Base-by-base conservation (phyloP, 2,113 vertebrate species). In the Chroicocephalus ridibundus region DNA sequence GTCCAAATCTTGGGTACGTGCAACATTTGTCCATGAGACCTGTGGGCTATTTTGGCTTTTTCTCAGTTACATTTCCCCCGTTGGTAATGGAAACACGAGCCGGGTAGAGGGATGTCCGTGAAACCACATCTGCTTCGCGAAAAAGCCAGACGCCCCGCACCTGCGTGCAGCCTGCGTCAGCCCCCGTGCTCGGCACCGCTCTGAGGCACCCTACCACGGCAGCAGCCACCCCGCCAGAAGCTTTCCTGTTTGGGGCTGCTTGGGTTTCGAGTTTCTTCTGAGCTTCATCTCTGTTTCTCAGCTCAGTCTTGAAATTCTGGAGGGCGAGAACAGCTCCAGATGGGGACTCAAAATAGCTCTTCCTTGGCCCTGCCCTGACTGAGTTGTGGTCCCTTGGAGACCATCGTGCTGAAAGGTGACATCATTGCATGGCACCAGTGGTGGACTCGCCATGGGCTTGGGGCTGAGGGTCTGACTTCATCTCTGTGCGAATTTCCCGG, bases 381-480 rank as follows among this genome's bases (percentile, higher is more conserved):
- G 74, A 85, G 86, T 17, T 64, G 93, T 11, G 4, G 49, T 82
- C 18, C 91, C 83, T 89, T 0, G 0, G 93, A 51, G 93, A 69
- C 66, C 0, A 0, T 55, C 0, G 15, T 85, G 93, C 71, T 94
- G 84, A 95, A 94, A 96, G 78, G 86, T 91, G 94, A 97, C 84
- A 60, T 95, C 91, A 89, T 54, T 9, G n/a, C 42, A 3, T 51
- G 82, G 90, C 90, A 90, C 18, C 3, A 9, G 60, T 29, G 29
- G 32, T 75, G 44, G 76, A 57, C 55, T 69, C 1, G 0, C 21
- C 16, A 4, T 18, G 29, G 66, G 44, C 84, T 82, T 1, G 4
- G 57, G 61, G 47, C 54, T 92, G 40, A 72, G 44, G 57, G 52
- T 84, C 92, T 94, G 89, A 93, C 78, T 95, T 97, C 89, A 90